phyloP scores from a whole-genome alignment of 2,888 invertebrate genomes.

The Himalopsyche tibetana region DNA sequence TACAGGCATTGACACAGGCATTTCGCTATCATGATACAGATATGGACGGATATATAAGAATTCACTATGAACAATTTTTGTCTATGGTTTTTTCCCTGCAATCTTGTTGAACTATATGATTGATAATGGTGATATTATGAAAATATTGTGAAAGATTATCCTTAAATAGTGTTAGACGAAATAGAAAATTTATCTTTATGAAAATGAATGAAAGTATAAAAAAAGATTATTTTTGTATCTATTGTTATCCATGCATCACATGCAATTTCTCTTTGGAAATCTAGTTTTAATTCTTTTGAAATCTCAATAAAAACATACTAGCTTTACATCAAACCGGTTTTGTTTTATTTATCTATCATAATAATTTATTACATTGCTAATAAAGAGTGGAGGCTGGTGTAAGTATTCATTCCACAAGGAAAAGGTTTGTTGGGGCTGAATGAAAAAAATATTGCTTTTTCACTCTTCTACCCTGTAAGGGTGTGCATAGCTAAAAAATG shows the following conservation, averaged over 20 bases:
- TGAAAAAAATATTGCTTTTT: too few relatives aligned
- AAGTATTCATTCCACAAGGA: too few relatives aligned
- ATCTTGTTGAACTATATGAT: constrained; percentile 69
- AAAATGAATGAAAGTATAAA: background rate
- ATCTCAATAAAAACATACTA: background rate
- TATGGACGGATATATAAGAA: constrained; percentile 94
- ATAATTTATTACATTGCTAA: too few relatives aligned
- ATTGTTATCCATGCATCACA: background rate
- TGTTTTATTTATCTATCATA: background rate
- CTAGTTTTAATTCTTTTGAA: background rate
- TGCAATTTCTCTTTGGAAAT: background rate
- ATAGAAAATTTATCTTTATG: background rate
- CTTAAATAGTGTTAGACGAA: background rate
- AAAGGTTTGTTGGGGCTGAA: too few relatives aligned
- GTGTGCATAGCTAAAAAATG: too few relatives aligned
- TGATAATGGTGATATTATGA: constrained; percentile 11
- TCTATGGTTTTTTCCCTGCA: constrained; percentile 88
- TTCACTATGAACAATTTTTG: constrained; percentile 97
- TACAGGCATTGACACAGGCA: constrained; percentile 91
- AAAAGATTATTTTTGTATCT: background rate
- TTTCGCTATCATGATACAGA: constrained; percentile 94
- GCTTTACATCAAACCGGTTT: background rate
- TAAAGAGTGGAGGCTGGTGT: too few relatives aligned
- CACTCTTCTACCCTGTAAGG: too few relatives aligned
- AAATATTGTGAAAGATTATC: constrained; percentile 39